Evolutionary conservation across 2,888 invertebrate species (phyloP), one percentile per base, ranked within the genome.

Genomic region (Lottia gigantea): DNA sequence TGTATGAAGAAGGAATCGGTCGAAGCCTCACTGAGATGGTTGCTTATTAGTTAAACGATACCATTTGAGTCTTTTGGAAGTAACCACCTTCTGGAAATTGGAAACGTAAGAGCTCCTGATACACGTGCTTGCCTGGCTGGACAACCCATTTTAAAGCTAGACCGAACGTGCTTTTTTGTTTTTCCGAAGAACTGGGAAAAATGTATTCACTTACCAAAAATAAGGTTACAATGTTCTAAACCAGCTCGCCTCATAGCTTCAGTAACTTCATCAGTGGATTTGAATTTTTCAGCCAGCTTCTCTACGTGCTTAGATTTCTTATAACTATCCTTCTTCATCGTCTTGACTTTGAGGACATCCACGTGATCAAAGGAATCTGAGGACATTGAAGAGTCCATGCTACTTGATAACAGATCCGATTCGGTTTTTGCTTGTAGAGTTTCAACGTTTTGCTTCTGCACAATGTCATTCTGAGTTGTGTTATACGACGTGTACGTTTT

Each of bases 201-300:
- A 40, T 1, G 40, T 31, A 31, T 40, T 40, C 82, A n/a, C n/a
- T 79, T 74, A 87, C 90, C 90, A 80, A 90, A 89, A 66, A 91
- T 90, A 12, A 90, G 83, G 73, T 89, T 88, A 69, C 89, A 87
- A 4, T 86, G 82, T 71, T 90, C 89, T 31, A 90, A 80, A 0
- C 90, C 90, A 16, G 90, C 90, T 73, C 84, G 83, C 31, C 88
- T 74, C 79, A 90, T 85, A 46, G 88, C 85, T 16, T 76, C 79
- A 64, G 82, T 85, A 45, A 89, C 88, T 68, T 88, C 86, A 15
- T 89, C 89, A 2, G 90, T 77, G n/a, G 84, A 83, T 69, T 80
- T 73, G 64, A 86, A 83, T 66, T 80, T 80, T 65, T 85, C 85
- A 14, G 81, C 78, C 15, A 86, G 83, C 47, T 78, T 55, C 15